Base-by-base conservation (phyloP, 2,113 vertebrate species). In the Laticauda colubrina region DNA sequence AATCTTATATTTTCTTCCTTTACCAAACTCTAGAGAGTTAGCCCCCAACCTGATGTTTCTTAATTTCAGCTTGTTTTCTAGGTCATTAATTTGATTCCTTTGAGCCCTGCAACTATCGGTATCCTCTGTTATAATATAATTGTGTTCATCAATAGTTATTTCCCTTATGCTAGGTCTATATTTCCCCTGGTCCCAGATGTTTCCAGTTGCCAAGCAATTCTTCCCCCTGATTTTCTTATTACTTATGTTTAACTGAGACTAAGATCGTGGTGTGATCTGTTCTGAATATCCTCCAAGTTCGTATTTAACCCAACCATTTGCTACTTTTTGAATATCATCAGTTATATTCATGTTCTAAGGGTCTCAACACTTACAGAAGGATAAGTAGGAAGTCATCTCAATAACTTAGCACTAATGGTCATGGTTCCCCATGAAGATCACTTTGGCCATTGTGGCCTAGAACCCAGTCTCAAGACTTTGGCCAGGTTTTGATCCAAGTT, bases 61-160 rank as follows among this genome's bases (percentile, higher is more conserved):
- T 97, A 96, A 97, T 96, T 95, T 96, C 92, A 96, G 96, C 94
- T 97, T 97, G 95, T 97, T 97, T 97, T 96, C 96, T 96, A 97
- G 92, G 95, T 96, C 95, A 87, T 96, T 97, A 97, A 94, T 96
- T 96, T 97, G 93, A 95, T 95, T 96, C 96, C 94, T 96, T 0
- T 0, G 92, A 94, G 95, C 88, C 95, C 96, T 92, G 93, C 90
- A 94, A 86, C 88, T 90, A 95, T 95, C 90, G 92, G 69, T 96
- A 92, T 95, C 95, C 92, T 95, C 88, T 89, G 93, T 93, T 96
- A 94, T 97, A 95, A 95, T 94, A 93, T 92, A 94, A 94, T 94
- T 96, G 93, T 95, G 92, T 96, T 95, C 95, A 95, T 95, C 94
- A 92, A 64, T 95, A 95, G 90, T 95, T 97, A 92, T 95, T 96